A percentile compares a stretch with the other conserved stretches of the same genome.
These are phyloP conservation scores for Megalurothrips usitatus DNA, from an alignment of 2,888 invertebrate genomes.

Conservation along the genomic window DNA sequence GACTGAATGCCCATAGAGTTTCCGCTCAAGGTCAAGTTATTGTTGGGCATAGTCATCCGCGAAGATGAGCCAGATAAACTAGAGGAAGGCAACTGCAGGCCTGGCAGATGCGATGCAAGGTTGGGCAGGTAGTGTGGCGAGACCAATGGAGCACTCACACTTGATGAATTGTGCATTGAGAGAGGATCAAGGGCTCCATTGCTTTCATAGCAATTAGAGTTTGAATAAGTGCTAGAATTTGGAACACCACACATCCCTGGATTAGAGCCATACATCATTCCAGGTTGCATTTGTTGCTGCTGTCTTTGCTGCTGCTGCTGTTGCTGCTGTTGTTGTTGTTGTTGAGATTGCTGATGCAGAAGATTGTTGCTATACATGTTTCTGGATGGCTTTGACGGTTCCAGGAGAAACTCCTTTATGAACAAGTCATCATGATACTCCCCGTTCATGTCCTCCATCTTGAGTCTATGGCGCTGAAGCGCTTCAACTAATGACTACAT, in stretches of 20 bases:
- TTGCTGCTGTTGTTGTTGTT: background rate
- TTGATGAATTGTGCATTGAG: slow-evolving; percentile 10
- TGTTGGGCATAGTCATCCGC: background rate
- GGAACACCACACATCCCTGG: background rate
- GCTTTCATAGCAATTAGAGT: slow-evolving; percentile 10
- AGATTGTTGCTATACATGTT: slow-evolving; percentile 2
- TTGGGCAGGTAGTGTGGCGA: background rate
- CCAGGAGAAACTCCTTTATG: slow-evolving; percentile 18
- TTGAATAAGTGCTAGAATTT: background rate
- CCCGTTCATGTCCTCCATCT: background rate
- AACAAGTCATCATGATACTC: slow-evolving; percentile 10
- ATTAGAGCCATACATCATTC: background rate
- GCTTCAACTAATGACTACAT: background rate
- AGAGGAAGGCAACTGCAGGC: slow-evolving; percentile 8
- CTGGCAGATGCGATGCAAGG: background rate
- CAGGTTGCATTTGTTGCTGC: slow-evolving; percentile 2
- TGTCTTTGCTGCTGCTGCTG: background rate
- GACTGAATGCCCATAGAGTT: background rate
- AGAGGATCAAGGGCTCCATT: background rate
- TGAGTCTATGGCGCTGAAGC: background rate
- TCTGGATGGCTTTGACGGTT: background rate
- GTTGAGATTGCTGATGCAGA: background rate
- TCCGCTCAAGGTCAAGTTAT: background rate
- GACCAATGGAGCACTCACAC: background rate
- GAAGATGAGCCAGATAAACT: background rate